phyloP scores from a whole-genome alignment of 2,113 vertebrate genomes.

The Spea multiplicata region DNA sequence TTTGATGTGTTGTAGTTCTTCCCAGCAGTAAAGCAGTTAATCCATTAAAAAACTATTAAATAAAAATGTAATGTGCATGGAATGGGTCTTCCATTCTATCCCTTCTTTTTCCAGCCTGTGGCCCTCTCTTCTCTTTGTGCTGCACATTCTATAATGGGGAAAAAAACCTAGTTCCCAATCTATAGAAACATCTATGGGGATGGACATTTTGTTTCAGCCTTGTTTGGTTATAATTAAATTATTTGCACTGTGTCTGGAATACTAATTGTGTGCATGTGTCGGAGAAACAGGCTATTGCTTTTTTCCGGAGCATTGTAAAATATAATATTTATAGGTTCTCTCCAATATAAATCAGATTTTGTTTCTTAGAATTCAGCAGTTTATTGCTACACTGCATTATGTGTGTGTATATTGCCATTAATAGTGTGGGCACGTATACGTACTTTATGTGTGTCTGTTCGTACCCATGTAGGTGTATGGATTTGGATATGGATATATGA shows the following conservation, averaged over 20 bases:
- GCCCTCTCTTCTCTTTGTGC: neutral
- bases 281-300: neutral
- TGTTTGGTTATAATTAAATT: constrained; percentile 25
- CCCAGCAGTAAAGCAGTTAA: neutral
- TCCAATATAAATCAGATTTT: constrained; percentile 8
- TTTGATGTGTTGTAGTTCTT: neutral
- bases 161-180: constrained; percentile 3
- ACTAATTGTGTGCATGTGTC: neutral
- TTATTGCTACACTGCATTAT: neutral
- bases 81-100: too few relatives aligned
- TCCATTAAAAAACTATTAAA: constrained; percentile 24
- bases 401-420: too few relatives aligned
- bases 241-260: constrained; percentile 11
- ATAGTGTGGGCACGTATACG: too few relatives aligned
- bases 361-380: neutral
- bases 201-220: constrained; percentile 2
- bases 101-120: too few relatives aligned
- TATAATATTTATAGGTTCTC: constrained; percentile 1
- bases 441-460: too few relatives aligned
- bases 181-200: constrained; percentile 4
- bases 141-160: constrained; percentile 20
- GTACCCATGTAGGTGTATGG: too few relatives aligned
- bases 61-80: neutral
- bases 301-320: neutral
- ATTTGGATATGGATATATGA: too few relatives aligned